Evolutionary conservation across 53 echinoderm and acorn worm genomes (phyloP), one percentile per base, ranked within the genome.

Genomic region (Holothuria scabra): DNA sequence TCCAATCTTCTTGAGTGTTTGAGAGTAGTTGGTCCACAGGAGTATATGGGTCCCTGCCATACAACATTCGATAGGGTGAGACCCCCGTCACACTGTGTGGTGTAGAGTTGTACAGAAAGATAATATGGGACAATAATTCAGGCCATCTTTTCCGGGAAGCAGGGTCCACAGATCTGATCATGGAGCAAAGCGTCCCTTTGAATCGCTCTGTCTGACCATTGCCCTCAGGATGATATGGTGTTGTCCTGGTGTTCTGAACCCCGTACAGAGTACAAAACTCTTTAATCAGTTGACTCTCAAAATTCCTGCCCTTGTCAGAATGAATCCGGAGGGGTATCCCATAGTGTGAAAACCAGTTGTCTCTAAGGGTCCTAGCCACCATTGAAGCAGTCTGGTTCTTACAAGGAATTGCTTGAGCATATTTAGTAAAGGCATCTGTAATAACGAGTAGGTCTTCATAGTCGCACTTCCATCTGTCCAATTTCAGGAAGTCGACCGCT

Each of bases 21-120:
- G n/a, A n/a, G 18, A 89, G 72, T 19, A 85, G 63, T 1, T 89
- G 89, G 56, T 89, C 89, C 29, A 89, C 28, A 8, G 85, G 89
- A 10, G 85, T 59, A 8, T 55, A 67, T 1, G 89, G 85, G n/a
- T 86, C 85, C 1, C 85, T 52, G 0, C 89, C 90, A 80, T 80
- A 85, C 44, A 85, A n/a, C 25, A 89, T 24, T 21, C 60, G 68
- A 60, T 64, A 90, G n/a, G 90, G 86, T 20, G 90, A 55, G 8
- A 86, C 18, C 0, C 86, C 88, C 22, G 90, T 86, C 2, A 86
- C 58, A 29, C 57, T 59, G 29, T 78, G 86, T 6, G 80, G 71
- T 23, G 85, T 85, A 19, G 65, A 25, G 25, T 85, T 89, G 74
- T 85, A 89, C 0, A 85, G 20, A 14, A 85, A 85, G 0, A 89